Percentiles rank a stretch among this genome's conserved stretches.
Evolutionary conservation across 2,113 vertebrate species (phyloP).

Genomic region (Sander lucioperca): DNA sequence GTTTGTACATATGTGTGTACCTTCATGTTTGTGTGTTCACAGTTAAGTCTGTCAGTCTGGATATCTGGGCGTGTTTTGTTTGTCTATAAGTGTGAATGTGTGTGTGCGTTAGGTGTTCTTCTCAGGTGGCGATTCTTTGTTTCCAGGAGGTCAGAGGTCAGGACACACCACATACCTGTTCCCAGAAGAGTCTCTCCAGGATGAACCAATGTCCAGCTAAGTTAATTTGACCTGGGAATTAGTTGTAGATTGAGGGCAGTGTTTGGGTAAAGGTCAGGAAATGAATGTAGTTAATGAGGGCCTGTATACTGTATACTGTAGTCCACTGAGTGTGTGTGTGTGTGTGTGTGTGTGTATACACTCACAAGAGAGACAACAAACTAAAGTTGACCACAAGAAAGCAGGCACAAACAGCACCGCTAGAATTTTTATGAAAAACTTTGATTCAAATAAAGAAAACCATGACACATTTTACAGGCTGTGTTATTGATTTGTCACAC

Average conservation of each 20-base stretch:
- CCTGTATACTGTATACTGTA: too few species aligned
- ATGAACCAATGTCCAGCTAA: not conserved
- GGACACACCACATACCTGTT: conserved; percentile 8
- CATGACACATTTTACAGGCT: conserved; percentile 4
- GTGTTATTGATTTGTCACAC: conserved; percentile 5
- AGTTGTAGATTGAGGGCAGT: not conserved
- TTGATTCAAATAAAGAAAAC: not conserved
- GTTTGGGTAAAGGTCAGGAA: not conserved
- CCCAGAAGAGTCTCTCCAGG: not conserved
- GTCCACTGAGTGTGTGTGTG: too few species aligned
- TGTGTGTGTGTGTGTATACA: not conserved
- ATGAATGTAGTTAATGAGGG: not conserved
- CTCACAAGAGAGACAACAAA: not conserved
- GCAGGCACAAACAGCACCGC: not conserved
- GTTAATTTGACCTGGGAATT: not conserved
- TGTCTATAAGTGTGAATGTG: too few species aligned
- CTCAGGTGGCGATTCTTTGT: not conserved
- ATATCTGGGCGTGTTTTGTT: too few species aligned
- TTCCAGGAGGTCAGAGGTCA: conserved; percentile 1
- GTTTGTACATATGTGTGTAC: too few species aligned
- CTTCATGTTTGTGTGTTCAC: too few species aligned
- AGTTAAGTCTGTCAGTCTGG: too few species aligned
- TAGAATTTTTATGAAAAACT: not conserved
- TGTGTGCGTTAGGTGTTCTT: not conserved
- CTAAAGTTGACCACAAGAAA: not conserved